These are phyloP conservation scores for Halcyon malimbica DNA, from an alignment of 2,113 vertebrate species.

Conservation along the genomic window DNA sequence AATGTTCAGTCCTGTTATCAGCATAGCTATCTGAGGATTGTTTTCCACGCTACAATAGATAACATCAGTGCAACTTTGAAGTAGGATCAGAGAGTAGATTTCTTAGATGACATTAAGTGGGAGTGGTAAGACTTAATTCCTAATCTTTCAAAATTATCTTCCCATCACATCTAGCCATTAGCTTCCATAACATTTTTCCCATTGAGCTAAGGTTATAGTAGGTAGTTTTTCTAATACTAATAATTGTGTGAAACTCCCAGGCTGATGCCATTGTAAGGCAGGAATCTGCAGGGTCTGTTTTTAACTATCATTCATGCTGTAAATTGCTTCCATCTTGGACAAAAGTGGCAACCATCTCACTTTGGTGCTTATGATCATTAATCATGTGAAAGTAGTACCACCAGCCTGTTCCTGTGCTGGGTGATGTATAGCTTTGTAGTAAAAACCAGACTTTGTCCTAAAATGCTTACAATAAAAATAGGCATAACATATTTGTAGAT, in stretches of 20 bases:
- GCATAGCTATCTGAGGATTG: background rate
- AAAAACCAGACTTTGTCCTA: background rate
- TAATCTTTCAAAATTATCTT: constrained; percentile 23
- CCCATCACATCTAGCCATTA: background rate
- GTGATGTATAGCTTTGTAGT: constrained; percentile 31
- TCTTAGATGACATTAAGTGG: background rate
- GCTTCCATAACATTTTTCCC: background rate
- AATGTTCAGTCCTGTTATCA: background rate
- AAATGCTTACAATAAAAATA: constrained; percentile 1
- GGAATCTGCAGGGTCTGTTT: background rate
- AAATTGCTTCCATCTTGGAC: constrained; percentile 47
- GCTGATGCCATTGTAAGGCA: background rate
- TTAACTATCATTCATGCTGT: constrained; percentile 1
- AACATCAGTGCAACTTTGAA: background rate
- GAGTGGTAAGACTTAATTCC: background rate
- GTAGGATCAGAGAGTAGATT: background rate
- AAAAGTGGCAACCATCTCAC: constrained; percentile 41
- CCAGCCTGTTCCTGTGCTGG: background rate
- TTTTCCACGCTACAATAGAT: background rate
- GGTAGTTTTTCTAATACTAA: constrained; percentile 5
- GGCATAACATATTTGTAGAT: background rate
- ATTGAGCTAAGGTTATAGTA: background rate
- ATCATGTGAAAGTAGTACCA: background rate
- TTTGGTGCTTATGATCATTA: constrained; percentile 40
- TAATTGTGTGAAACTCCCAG: background rate